Conservation (phyloP, 2,888 invertebrate species). For the Dicycla oo region DNA sequence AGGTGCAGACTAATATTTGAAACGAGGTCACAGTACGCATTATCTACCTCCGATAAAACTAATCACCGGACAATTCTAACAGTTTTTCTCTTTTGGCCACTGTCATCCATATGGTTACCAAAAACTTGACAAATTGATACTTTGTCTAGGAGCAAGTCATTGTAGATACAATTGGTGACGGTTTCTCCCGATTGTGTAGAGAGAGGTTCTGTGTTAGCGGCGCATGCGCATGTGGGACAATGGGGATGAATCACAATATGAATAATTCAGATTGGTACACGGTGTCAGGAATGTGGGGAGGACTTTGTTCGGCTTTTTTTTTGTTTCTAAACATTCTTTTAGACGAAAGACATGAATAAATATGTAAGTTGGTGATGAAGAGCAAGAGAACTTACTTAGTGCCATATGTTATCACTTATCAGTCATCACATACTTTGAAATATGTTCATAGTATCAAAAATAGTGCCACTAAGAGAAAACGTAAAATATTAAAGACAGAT, state of each 20-base stretch:
- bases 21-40: not conserved
- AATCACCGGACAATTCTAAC: not conserved
- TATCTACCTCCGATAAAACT: not conserved
- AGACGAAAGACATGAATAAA: not conserved
- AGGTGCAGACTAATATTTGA: not conserved
- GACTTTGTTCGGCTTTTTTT: constrained; percentile 6
- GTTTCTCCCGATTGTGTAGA: not conserved
- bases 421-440: not conserved
- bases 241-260: constrained; percentile 44
- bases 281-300: constrained; percentile 8
- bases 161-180: constrained; percentile 32
- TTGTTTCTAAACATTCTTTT: constrained; percentile 17
- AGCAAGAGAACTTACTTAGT: not conserved
- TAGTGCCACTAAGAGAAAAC: too few relatives aligned
- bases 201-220: constrained; percentile 15
- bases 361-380: not conserved
- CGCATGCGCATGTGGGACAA: constrained; percentile 33
- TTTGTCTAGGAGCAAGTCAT: constrained; percentile 18
- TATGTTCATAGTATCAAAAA: not conserved
- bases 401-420: too few relatives aligned
- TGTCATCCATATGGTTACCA: constrained; percentile 7
- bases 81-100: constrained; percentile 3
- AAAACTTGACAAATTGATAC: constrained; percentile 30
- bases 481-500: too few relatives aligned
- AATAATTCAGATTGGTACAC: constrained; percentile 42